phyloP scores from a whole-genome alignment of 2,797 vertebrate species.

The Sardinella longiceps region DNA sequence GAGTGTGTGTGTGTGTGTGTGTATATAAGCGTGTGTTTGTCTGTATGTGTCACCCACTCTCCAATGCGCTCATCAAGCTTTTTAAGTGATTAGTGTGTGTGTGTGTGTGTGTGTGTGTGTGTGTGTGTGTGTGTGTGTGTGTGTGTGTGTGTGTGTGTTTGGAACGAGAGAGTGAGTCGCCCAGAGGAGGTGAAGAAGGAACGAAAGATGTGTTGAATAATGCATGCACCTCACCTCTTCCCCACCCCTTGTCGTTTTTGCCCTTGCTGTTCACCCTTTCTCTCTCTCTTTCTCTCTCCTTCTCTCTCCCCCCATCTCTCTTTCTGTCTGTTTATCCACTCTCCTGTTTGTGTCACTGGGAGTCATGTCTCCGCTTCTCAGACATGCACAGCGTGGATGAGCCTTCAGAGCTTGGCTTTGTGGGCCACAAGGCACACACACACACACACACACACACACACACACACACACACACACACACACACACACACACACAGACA shows the following conservation, averaged over 20 bases:
- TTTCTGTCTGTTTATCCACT: constrained; percentile 49
- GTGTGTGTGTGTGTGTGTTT: constrained; percentile 64
- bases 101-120: constrained; percentile 59
- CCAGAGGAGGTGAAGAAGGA: constrained; percentile 50
- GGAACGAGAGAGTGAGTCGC: constrained; percentile 53
- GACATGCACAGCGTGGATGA: neutral
- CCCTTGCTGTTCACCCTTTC: constrained; percentile 39
- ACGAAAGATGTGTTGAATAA: constrained; percentile 63
- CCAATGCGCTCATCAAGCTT: constrained; percentile 64
- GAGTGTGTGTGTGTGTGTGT: neutral
- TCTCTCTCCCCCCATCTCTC: constrained; percentile 26
- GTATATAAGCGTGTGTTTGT: neutral
- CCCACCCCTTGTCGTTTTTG: constrained; percentile 13
- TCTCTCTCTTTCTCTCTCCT: constrained; percentile 40
- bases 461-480: neutral
- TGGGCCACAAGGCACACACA: no score
- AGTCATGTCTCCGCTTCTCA: neutral
- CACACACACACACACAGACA: constrained; percentile 1
- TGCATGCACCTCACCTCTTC: constrained; percentile 51
- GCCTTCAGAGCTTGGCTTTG: neutral
- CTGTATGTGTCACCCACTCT: constrained; percentile 33
- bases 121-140: constrained; percentile 68
- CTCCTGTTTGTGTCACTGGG: constrained; percentile 61
- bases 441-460: neutral
- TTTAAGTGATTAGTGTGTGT: constrained; percentile 73